phyloP scores from a whole-genome alignment of 2,113 vertebrate species.

The Odontophorus gujanensis region DNA sequence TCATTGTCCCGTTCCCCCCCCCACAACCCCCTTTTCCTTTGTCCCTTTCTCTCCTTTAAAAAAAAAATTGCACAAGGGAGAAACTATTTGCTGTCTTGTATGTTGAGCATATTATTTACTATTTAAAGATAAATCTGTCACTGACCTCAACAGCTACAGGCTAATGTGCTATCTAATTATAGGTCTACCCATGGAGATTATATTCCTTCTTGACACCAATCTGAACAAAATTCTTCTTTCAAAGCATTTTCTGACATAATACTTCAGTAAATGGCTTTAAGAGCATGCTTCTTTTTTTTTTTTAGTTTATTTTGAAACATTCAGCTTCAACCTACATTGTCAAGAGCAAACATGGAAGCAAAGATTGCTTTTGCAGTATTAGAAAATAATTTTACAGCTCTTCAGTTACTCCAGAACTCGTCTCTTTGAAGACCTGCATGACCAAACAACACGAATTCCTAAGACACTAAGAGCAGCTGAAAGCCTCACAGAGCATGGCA shows the following conservation, averaged over 20 bases:
- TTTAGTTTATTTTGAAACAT: neutral
- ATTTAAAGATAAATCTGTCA: slow-evolving; percentile 25
- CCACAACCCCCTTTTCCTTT: neutral
- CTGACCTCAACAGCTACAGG: slow-evolving; percentile 30
- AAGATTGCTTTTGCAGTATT: neutral
- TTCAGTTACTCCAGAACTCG: neutral
- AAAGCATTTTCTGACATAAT: neutral
- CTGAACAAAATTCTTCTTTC: neutral
- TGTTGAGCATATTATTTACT: neutral
- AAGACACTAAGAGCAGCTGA: neutral
- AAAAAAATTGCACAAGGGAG: neutral
- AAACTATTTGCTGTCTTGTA: neutral
- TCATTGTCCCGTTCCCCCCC: no score
- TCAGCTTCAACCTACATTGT: neutral
- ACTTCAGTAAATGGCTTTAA: neutral
- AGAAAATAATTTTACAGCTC: neutral
- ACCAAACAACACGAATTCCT: rapidly evolving
- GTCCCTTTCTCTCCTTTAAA: neutral
- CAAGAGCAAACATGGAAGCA: neutral
- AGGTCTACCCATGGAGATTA: neutral
- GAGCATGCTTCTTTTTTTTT: neutral
- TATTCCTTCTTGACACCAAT: neutral
- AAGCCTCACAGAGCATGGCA: neutral
- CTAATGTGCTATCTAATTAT: slow-evolving; percentile 27
- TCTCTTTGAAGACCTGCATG: neutral